phyloP scores from a whole-genome alignment of 1,140 invertebrate species.

The Drosophila arawakana region DNA sequence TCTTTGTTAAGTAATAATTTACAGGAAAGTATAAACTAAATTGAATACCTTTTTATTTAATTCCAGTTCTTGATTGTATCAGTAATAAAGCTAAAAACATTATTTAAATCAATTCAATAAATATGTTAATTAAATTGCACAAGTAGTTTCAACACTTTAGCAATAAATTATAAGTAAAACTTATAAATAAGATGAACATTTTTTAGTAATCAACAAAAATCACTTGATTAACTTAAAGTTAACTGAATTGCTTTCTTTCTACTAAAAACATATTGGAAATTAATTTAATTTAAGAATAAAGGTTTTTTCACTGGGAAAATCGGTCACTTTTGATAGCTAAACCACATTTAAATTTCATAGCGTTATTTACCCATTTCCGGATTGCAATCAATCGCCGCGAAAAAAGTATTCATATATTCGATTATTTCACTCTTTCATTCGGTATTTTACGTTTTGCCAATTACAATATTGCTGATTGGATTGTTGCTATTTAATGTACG shows the following conservation, averaged over 20 bases:
- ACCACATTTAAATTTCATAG: constrained; percentile 18
- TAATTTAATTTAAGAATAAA: constrained; percentile 20
- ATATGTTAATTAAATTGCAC: background rate
- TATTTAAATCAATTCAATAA: too few species aligned
- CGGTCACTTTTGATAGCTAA: constrained; percentile 14
- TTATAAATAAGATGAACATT: background rate
- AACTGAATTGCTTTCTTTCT: background rate
- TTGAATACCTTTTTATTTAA: too few species aligned
- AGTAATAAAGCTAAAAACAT: too few species aligned
- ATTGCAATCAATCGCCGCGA: constrained; percentile 73
- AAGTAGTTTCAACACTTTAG: background rate
- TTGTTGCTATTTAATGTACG: constrained; percentile 62
- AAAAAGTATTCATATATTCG: constrained; percentile 59
- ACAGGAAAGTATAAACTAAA: too few species aligned
- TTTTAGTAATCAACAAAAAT: background rate
- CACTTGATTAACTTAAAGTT: constrained; percentile 1
- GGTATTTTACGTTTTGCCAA: constrained; percentile 75
- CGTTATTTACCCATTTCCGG: constrained; percentile 65
- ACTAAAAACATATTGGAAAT: background rate
- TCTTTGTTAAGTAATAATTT: background rate
- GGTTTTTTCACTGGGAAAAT: background rate
- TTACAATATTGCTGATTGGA: constrained; percentile 76
- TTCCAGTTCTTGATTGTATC: too few species aligned
- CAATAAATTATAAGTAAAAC: background rate
- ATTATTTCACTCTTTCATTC: constrained; percentile 65